These are phyloP conservation scores for Marcusenius ussheri DNA, from an alignment of 2,113 vertebrate species.

Conservation along the genomic window DNA sequence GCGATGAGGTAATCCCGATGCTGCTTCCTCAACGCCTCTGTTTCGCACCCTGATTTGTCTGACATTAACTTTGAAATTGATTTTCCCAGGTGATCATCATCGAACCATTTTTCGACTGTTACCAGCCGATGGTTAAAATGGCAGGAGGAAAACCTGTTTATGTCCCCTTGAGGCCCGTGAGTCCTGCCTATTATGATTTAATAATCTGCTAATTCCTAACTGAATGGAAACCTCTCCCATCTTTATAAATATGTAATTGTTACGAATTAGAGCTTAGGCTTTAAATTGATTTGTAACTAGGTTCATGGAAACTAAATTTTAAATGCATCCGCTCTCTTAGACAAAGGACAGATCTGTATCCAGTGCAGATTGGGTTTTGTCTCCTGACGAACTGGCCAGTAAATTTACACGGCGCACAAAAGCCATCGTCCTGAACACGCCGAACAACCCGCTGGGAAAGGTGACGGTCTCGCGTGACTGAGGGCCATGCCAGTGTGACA, in stretches of 20 bases:
- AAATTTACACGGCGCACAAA: slow-evolving; percentile 80
- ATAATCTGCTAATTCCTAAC: not conserved
- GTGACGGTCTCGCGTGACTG: slow-evolving; percentile 48
- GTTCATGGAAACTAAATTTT: not conserved
- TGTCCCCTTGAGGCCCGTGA: slow-evolving; percentile 75
- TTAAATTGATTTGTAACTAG: not conserved
- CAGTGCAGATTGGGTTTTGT: slow-evolving; percentile 79
- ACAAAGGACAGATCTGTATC: slow-evolving; percentile 48
- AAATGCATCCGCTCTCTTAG: slow-evolving; percentile 43
- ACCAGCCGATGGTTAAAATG: slow-evolving; percentile 84
- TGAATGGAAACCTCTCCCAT: not conserved
- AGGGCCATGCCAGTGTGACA: not conserved
- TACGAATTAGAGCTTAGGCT: not conserved
- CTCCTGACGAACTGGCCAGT: slow-evolving; percentile 70
- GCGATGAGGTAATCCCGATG: slow-evolving; percentile 74
- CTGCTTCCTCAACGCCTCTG: not conserved
- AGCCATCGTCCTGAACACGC: slow-evolving; percentile 82
- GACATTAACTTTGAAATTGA: slow-evolving; percentile 17
- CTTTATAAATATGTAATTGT: not conserved
- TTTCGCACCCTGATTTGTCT: not conserved
- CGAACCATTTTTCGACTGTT: slow-evolving; percentile 93
- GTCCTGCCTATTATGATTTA: slow-evolving; percentile 32
- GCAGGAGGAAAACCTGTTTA: slow-evolving; percentile 76
- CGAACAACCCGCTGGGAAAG: slow-evolving; percentile 93
- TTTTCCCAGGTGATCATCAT: slow-evolving; percentile 81